Evolutionary conservation across 2,797 vertebrate species (phyloP), one percentile per base, ranked within the genome.

Genomic region (Kryptolebias ocellatus): DNA sequence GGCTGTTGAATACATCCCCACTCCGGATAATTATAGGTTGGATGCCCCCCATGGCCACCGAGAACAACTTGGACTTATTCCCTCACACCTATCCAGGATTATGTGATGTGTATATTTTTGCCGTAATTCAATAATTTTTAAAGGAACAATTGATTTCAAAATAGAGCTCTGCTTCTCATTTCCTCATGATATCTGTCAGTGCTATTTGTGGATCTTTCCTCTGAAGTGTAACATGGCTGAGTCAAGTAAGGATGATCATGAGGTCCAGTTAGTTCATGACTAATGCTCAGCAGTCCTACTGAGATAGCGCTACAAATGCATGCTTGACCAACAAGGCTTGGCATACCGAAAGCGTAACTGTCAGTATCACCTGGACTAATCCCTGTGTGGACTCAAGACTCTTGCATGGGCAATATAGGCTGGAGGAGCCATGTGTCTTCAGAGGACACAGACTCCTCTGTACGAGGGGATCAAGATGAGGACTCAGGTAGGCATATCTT

Each of bases 331-430:
- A 58, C 61, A 59, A 57, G 45, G 27, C 51, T 58, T 42, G 6
- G 65, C 20, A 17, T 18, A 59, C 42, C 62, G 49, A 63, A 72
- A 51, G 76, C 20, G 2, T 9, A 54, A 39, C 47, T 20, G 5
- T 71, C 58, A 14, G 14, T 39, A 56, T 76, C 74, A 44, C 52
- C 62, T n/a, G 74, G 67, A 83, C 27, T n/a, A 5, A 54, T 49
- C 14, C 53, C 76, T 51, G 78, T 63, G 60, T 49, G 57, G 78
- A 86, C 64, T 71, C 52, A 20, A 47, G 53, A 18, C 53, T 75
- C 55, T 79, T 80, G 80, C 76, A 94, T 94, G 94, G 94, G 94
- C 31, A 94, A 94, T 71, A 84, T 86, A 80, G 88, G 71, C 74
- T 89, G 88, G 91, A 92, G 87, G 88, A 89, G 85, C 76, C 91